Conservation (phyloP, 2,888 invertebrate species). For the Philhelius pedissequus region DNA sequence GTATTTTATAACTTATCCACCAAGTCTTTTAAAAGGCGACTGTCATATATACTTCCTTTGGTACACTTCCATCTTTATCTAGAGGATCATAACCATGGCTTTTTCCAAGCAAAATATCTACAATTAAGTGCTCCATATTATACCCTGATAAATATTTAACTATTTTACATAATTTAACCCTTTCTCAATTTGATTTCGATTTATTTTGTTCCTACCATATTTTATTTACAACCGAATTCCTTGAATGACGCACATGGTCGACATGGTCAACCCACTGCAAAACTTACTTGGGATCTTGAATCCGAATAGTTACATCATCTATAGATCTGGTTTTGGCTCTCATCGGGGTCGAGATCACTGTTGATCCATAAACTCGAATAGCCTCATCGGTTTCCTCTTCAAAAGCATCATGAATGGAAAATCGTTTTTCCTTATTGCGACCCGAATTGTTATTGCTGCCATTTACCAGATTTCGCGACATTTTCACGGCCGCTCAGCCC, state of each 20-base stretch:
- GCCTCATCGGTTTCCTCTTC: constrained; percentile 92
- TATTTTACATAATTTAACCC: background rate
- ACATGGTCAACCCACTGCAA: background rate
- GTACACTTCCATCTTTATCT: too few relatives aligned
- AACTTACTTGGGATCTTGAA: constrained; percentile 79
- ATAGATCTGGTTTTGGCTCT: constrained; percentile 81
- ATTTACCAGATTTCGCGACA: constrained; percentile 61
- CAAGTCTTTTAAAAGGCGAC: too few relatives aligned
- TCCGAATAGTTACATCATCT: constrained; percentile 81
- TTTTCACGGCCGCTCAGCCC: background rate
- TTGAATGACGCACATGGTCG: background rate
- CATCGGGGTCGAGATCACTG: constrained; percentile 85
- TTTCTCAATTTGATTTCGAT: background rate
- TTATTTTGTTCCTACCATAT: background rate
- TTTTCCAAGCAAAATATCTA: too few relatives aligned
- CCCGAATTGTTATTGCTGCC: constrained; percentile 70
- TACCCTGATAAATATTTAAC: background rate
- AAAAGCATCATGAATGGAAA: constrained; percentile 91
- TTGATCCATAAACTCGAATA: constrained; percentile 89
- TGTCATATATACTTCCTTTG: too few relatives aligned
- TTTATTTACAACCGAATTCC: constrained; percentile 1
- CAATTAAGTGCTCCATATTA: too few relatives aligned
- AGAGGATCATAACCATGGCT: too few relatives aligned
- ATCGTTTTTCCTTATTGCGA: constrained; percentile 81
- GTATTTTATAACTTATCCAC: too few relatives aligned